Evolutionary conservation across 2,888 invertebrate species (phyloP).

Genomic region (Agrilus biguttatus): DNA sequence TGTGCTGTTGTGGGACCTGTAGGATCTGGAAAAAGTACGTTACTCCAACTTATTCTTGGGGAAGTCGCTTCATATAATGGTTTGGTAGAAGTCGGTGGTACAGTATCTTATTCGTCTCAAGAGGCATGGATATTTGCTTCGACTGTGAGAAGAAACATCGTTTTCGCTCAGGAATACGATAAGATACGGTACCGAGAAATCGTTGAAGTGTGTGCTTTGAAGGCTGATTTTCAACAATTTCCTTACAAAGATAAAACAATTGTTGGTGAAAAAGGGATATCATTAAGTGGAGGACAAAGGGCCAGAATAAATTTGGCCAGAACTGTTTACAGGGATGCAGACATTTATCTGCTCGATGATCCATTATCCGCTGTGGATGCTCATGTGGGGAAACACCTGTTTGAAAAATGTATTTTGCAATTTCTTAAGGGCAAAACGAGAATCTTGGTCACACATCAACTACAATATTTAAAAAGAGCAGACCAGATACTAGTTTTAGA

Average conservation of each 20-base stretch:
- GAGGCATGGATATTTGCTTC: constrained; percentile 50
- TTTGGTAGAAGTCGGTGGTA: constrained; percentile 36
- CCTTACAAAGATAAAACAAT: constrained; percentile 37
- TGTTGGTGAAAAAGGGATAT: constrained; percentile 60
- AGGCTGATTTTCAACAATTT: constrained; percentile 47
- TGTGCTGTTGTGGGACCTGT: constrained; percentile 79
- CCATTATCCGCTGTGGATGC: constrained; percentile 69
- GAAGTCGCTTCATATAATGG: constrained; percentile 42
- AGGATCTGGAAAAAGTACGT: constrained; percentile 62
- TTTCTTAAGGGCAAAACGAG: constrained; percentile 42
- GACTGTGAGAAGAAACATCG: constrained; percentile 50
- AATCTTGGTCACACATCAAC: constrained; percentile 57
- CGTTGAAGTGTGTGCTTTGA: constrained; percentile 43
- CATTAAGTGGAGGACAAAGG: constrained; percentile 68
- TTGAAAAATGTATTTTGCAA: constrained; percentile 53
- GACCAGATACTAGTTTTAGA: constrained; percentile 41
- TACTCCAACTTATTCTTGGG: constrained; percentile 42
- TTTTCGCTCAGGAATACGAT: constrained; percentile 44
- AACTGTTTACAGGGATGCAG: constrained; percentile 61
- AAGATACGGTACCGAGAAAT: constrained; percentile 33
- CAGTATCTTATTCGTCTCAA: constrained; percentile 44
- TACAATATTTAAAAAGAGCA: constrained; percentile 45
- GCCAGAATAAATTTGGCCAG: constrained; percentile 66
- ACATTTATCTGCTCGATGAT: constrained; percentile 66
- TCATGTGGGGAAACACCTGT: constrained; percentile 59